phyloP scores from a whole-genome alignment of 2,888 invertebrate genomes.

The Xestia c-nigrum region DNA sequence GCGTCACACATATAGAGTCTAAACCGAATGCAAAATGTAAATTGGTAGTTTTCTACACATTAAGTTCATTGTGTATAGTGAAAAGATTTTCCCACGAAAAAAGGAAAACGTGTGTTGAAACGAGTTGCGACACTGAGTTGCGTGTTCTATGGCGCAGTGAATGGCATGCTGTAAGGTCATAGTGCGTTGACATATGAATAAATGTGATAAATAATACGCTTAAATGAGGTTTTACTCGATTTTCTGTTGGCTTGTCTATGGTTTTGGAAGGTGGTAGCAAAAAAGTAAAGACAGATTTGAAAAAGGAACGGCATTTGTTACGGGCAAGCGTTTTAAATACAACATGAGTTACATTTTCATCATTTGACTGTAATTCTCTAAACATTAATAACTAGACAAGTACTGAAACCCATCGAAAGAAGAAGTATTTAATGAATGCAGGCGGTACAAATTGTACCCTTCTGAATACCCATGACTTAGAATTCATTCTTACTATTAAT shows the following conservation, averaged over 20 bases:
- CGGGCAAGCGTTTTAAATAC: not conserved
- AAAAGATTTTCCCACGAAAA: slow-evolving; percentile 89
- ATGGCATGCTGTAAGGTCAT: slow-evolving; percentile 66
- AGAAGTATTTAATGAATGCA: not conserved
- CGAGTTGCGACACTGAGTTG: slow-evolving; percentile 79
- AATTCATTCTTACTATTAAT: not conserved
- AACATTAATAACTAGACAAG: not conserved
- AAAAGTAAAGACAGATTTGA: slow-evolving; percentile 16
- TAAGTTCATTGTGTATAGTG: slow-evolving; percentile 83
- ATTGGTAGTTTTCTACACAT: slow-evolving; percentile 68
- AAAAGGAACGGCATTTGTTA: not conserved
- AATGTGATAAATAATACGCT: slow-evolving; percentile 49
- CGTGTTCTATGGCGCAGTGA: slow-evolving; percentile 76
- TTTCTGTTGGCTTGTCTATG: slow-evolving; percentile 4
- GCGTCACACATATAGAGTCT: slow-evolving; percentile 27
- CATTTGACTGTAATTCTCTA: not conserved
- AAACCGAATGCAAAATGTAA: slow-evolving; percentile 56
- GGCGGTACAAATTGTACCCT: not conserved
- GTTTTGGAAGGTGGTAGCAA: not conserved
- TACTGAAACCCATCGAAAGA: not conserved
- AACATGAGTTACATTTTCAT: not conserved
- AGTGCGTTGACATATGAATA: slow-evolving; percentile 67
- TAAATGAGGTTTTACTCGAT: slow-evolving; percentile 41
- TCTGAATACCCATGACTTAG: not conserved
- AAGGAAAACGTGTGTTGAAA: slow-evolving; percentile 87